Evolutionary conservation across 1,140 invertebrate species (phyloP).

Genomic region (Drosophila murphyi): DNA sequence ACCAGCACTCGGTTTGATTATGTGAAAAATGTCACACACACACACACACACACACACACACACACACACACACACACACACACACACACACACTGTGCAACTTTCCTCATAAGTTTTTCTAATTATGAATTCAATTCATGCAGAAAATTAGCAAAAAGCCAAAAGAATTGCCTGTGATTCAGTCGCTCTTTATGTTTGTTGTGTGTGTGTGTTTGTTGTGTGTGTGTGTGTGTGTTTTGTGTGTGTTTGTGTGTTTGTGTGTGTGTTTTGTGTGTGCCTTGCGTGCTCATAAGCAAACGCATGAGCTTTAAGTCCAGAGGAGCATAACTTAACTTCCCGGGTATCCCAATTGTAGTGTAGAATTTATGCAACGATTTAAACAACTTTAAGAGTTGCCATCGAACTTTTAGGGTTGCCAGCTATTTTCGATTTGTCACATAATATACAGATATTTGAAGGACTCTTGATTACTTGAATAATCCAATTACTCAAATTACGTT

Average conservation of each 20-base stretch:
- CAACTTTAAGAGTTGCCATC: too few species aligned
- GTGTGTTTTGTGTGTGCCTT: slow-evolving; percentile 3
- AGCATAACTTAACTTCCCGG: neutral
- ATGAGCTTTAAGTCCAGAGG: slow-evolving; percentile 10
- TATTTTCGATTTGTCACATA: too few species aligned
- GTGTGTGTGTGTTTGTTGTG: neutral
- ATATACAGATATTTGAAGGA: too few species aligned
- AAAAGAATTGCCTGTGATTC: slow-evolving; percentile 50
- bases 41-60: slow-evolving; percentile 25
- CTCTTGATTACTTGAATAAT: too few species aligned
- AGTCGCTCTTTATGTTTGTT: slow-evolving; percentile 20
- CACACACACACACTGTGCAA: neutral
- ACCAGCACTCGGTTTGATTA: slow-evolving; percentile 71
- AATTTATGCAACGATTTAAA: too few species aligned
- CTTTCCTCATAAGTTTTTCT: slow-evolving; percentile 48
- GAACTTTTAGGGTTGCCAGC: too few species aligned
- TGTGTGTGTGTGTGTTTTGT: neutral
- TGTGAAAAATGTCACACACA: slow-evolving; percentile 81
- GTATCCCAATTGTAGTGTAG: too few species aligned
- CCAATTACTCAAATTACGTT: too few species aligned
- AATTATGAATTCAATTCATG: slow-evolving; percentile 78
- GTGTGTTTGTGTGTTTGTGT: slow-evolving; percentile 10
- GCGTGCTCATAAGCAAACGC: neutral
- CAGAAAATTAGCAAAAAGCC: slow-evolving; percentile 71
- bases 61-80: slow-evolving; percentile 4